Conservation (phyloP, 2,113 vertebrate genomes). For the Melanerpes formicivorus region DNA sequence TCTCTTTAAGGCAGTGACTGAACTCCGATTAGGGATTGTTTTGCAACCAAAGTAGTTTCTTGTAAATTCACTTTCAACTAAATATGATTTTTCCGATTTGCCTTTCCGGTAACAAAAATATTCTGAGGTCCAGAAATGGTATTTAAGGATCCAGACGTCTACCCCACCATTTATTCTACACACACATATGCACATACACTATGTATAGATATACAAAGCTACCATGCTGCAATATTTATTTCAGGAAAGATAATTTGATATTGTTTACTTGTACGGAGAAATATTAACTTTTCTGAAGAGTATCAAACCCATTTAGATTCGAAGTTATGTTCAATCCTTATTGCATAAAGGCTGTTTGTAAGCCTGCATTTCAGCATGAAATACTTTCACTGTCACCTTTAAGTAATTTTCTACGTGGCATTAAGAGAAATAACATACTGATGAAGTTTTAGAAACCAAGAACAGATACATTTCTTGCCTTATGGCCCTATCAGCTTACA, state of each 20-base stretch:
- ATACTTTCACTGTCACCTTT: not conserved
- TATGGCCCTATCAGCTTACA: not conserved
- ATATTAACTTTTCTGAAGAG: conserved; percentile 17
- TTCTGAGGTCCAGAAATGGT: not conserved
- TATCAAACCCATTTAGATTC: not conserved
- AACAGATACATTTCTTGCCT: not conserved
- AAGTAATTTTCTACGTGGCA: not conserved
- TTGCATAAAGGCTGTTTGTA: not conserved
- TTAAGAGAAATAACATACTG: not conserved
- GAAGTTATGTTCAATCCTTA: not conserved
- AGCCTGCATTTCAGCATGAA: not conserved
- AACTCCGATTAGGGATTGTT: not conserved
- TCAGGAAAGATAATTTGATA: not conserved
- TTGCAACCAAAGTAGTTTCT: not conserved
- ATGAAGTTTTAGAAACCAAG: not conserved
- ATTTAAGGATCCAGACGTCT: not conserved
- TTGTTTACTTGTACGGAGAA: not conserved
- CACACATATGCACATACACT: not conserved
- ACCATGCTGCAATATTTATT: not conserved
- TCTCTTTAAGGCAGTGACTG: not conserved
- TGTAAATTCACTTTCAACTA: conserved; percentile 2
- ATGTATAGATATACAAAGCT: not conserved
- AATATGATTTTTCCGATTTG: not conserved
- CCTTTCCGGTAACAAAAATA: not conserved
- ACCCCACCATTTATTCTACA: not conserved